phyloP scores from a whole-genome alignment of 2,113 vertebrate species.

The Cavia aperea region DNA sequence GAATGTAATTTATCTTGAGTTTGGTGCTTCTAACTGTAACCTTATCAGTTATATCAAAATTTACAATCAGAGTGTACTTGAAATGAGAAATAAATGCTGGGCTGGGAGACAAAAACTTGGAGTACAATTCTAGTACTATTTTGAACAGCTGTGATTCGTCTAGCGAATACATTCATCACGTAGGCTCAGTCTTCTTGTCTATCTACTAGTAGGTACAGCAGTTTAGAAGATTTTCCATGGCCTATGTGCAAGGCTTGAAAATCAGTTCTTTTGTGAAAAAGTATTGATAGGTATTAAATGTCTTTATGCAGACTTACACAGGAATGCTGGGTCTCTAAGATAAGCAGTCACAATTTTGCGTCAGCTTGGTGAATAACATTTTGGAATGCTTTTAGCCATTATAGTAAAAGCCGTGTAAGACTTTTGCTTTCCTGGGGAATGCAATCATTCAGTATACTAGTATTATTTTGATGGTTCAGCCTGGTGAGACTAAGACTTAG shows the following conservation, averaged over 20 bases:
- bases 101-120: not conserved
- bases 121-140: not conserved
- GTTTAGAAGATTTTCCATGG: not conserved
- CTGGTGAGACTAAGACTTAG: constrained; percentile 58
- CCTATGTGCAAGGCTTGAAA: not conserved
- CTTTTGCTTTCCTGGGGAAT: constrained; percentile 67
- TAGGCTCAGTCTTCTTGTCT: not conserved
- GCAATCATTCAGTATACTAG: constrained; percentile 61
- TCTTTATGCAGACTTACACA: not conserved
- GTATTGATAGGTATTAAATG: not conserved
- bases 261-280: not conserved
- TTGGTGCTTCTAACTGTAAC: constrained; percentile 9
- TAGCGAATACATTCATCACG: not conserved
- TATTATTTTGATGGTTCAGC: constrained; percentile 69
- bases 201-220: not conserved
- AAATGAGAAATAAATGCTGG: not conserved
- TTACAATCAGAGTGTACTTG: not conserved
- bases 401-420: constrained; percentile 72
- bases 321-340: not conserved
- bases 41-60: constrained; percentile 26
- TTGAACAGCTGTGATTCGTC: not conserved
- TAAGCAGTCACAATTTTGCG: not conserved
- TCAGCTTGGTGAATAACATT: constrained; percentile 51
- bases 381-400: constrained; percentile 65
- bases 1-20: not conserved